Base-by-base conservation (phyloP, 1,140 invertebrate genomes). In the Psilanteris sp. region DNA sequence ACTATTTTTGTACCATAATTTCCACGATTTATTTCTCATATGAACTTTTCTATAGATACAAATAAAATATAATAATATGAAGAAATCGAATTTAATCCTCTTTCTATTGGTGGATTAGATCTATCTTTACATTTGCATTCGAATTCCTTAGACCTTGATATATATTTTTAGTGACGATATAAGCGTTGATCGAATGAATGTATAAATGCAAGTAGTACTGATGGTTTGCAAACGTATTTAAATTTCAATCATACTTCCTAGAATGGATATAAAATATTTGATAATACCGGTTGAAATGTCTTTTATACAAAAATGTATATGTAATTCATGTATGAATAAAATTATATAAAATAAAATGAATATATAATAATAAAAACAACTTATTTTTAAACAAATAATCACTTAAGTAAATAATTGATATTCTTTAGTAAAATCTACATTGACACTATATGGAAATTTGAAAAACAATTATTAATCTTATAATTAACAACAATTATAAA, bases 401-500 rank as follows among this genome's bases (percentile, higher is more conserved):
- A 8, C 3, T 20, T 3, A 20, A 3, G 24, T 26, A 15, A 34
- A 15, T 34, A 15, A 14, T 4, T n/a, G n/a, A n/a, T n/a, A n/a
- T n/a, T n/a, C n/a, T n/a, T n/a, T n/a, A n/a, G n/a, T n/a, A n/a
- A n/a, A n/a, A n/a, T n/a, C 18, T 20, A 5, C 18, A 20, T 20
- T 9, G 2, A 10, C 16, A 48, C 37, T 16, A 1, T 18, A 8
- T 8, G 9, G 9, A 9, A 43, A 29, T 41, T n/a, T 24, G 13
- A 6, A 4, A n/a, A n/a, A 26, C 10, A 18, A 20, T 46, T 59
- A 52, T 48, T 68, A 29, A 54, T 57, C 50, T 32, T 39, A 57
- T 62, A 29, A 71, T 71, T 71, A 61, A 62, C 55, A 59, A 70
- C 54, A 54, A 54, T 71, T 71, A 71, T 36, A 62, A 37, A 52